Conservation (phyloP, 2,888 invertebrate species). For the Plagiodera versicolora region DNA sequence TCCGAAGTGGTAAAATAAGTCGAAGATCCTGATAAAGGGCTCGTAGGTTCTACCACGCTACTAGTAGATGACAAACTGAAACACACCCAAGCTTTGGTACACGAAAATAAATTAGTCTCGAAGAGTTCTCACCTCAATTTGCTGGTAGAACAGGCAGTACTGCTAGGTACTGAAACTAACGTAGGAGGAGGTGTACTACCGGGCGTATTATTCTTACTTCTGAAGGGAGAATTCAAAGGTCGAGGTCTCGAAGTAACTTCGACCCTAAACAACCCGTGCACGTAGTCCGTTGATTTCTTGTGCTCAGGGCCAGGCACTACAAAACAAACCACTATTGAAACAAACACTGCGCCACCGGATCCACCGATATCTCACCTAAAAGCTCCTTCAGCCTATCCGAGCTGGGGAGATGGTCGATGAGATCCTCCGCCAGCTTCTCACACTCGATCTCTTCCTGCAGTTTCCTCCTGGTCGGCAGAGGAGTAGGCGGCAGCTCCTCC, state of each 20-base stretch:
- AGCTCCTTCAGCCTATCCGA: constrained; percentile 69
- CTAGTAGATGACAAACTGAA: constrained; percentile 33
- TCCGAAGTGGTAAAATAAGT: constrained; percentile 69
- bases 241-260: constrained; percentile 59
- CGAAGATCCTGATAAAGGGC: constrained; percentile 63
- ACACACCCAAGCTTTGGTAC: background rate
- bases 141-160: constrained; percentile 27
- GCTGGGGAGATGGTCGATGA: constrained; percentile 64
- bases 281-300: constrained; percentile 71
- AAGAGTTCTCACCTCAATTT: constrained; percentile 44
- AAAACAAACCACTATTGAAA: background rate
- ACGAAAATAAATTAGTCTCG: too few species aligned
- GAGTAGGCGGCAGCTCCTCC: constrained; percentile 51
- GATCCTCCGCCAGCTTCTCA: constrained; percentile 68
- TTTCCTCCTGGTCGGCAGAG: constrained; percentile 61
- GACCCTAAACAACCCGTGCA: constrained; percentile 66
- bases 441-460: constrained; percentile 78
- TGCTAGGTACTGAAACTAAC: constrained; percentile 35
- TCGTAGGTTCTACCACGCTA: constrained; percentile 50
- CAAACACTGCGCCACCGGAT: background rate
- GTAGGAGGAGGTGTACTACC: constrained; percentile 51
- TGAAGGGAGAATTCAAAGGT: constrained; percentile 53
- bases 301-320: constrained; percentile 66
- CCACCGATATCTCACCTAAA: constrained; percentile 54
- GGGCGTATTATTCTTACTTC: constrained; percentile 48